Conservation (phyloP, 2,888 invertebrate species). For the Trachelus tabidus region DNA sequence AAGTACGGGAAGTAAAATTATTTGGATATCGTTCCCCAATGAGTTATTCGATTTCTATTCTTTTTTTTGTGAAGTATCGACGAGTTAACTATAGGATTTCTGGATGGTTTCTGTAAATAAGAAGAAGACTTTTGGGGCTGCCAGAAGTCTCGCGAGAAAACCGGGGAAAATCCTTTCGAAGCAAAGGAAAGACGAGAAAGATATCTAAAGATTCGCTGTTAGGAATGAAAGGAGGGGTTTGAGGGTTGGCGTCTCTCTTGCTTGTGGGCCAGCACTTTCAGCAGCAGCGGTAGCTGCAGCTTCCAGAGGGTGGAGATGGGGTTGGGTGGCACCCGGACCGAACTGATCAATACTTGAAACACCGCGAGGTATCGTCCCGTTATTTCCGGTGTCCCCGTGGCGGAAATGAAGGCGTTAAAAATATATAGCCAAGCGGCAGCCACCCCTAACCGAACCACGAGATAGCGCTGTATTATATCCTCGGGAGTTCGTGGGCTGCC, state of each 20-base stretch:
- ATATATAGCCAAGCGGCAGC: conserved; percentile 52
- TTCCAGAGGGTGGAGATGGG: conserved; percentile 28
- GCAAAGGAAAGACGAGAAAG: conserved; percentile 23
- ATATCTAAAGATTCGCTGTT: conserved; percentile 45
- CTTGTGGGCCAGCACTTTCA: background rate
- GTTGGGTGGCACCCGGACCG: conserved; percentile 57
- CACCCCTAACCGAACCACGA: conserved; percentile 30
- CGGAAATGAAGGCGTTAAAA: conserved; percentile 66
- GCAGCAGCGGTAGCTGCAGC: conserved; percentile 16
- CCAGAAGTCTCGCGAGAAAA: no score
- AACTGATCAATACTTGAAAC: conserved; percentile 67
- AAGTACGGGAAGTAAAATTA: conserved; percentile 43
- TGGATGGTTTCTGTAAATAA: no score
- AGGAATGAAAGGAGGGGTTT: background rate
- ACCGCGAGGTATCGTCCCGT: conserved; percentile 64
- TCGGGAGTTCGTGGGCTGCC: conserved; percentile 20
- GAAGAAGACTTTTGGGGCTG: no score
- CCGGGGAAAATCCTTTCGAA: conserved; percentile 13
- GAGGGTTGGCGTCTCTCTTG: background rate
- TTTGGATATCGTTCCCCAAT: conserved; percentile 11
- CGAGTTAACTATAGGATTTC: no score
- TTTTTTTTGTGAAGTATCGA: no score
- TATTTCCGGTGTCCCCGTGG: conserved; percentile 62
- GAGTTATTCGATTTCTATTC: no score
- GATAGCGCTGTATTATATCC: conserved; percentile 49